A percentile compares a stretch with the other conserved stretches of the same genome.
These are phyloP conservation scores for Crioceris asparagi DNA, from an alignment of 2,888 invertebrate species.

Conservation along the genomic window DNA sequence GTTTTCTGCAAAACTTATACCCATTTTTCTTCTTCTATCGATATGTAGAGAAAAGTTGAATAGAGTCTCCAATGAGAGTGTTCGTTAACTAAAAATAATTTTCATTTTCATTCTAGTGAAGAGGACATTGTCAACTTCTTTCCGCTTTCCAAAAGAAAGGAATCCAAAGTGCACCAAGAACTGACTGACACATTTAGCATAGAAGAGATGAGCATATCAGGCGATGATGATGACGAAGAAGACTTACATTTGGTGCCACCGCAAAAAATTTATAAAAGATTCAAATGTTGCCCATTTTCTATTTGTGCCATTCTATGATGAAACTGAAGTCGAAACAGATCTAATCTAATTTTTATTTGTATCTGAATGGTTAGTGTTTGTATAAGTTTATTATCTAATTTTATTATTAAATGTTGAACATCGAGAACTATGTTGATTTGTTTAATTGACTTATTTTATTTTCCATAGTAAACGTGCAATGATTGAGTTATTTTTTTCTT, in stretches of 20 bases:
- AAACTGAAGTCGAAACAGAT: not conserved
- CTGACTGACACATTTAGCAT: constrained; percentile 51
- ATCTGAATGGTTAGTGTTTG: not conserved
- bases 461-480: too few relatives aligned
- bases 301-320: constrained; percentile 29
- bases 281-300: constrained; percentile 35
- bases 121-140: constrained; percentile 44
- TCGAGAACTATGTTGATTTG: too few relatives aligned
- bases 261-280: constrained; percentile 34
- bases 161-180: constrained; percentile 37
- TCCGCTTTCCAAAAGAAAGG: constrained; percentile 38
- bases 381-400: too few relatives aligned
- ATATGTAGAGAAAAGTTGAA: too few relatives aligned
- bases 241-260: constrained; percentile 40
- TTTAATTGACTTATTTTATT: too few relatives aligned
- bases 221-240: constrained; percentile 39
- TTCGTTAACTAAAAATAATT: too few relatives aligned
- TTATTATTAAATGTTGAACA: too few relatives aligned
- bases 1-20: too few relatives aligned
- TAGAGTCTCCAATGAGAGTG: too few relatives aligned
- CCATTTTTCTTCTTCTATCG: too few relatives aligned
- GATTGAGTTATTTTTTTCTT: too few relatives aligned
- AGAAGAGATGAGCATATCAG: constrained; percentile 52
- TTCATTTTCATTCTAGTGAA: too few relatives aligned
- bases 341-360: not conserved